Evolutionary conservation across 2,888 invertebrate species (phyloP).

Genomic region (Timema podura): DNA sequence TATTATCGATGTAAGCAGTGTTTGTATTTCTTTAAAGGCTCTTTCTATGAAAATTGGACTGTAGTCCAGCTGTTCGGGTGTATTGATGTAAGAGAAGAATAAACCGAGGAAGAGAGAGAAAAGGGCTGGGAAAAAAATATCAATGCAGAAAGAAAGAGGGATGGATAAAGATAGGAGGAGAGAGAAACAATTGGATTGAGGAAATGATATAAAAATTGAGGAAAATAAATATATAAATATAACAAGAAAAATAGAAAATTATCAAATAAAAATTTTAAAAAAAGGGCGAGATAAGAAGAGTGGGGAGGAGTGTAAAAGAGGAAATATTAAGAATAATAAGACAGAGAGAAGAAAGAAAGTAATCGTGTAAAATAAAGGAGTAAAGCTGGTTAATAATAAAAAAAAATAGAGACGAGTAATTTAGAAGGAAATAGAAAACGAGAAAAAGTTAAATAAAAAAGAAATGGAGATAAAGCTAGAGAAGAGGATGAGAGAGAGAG

Average conservation of each 20-base stretch:
- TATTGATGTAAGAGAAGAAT: too few relatives aligned
- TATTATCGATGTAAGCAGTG: too few relatives aligned
- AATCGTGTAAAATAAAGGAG: neutral
- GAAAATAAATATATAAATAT: too few relatives aligned
- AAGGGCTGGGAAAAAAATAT: neutral
- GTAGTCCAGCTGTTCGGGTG: too few relatives aligned
- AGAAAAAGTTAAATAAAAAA: neutral
- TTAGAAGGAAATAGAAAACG: neutral
- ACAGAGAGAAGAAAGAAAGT: neutral
- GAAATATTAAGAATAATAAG: neutral
- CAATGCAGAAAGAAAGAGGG: neutral
- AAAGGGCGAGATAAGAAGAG: neutral
- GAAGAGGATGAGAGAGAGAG: conserved; percentile 18
- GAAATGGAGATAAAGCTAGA: conserved; percentile 25
- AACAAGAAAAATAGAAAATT: too few relatives aligned
- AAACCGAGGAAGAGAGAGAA: neutral
- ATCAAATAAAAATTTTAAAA: too few relatives aligned
- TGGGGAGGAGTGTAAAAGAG: neutral
- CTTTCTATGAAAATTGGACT: too few relatives aligned
- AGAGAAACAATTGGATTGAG: neutral
- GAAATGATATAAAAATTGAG: too few relatives aligned
- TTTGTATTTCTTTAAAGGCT: too few relatives aligned
- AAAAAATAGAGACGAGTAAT: neutral
- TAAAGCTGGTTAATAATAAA: neutral
- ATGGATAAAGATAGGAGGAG: neutral